phyloP scores from a whole-genome alignment of 2,888 invertebrate species.

The Steromphala cineraria region DNA sequence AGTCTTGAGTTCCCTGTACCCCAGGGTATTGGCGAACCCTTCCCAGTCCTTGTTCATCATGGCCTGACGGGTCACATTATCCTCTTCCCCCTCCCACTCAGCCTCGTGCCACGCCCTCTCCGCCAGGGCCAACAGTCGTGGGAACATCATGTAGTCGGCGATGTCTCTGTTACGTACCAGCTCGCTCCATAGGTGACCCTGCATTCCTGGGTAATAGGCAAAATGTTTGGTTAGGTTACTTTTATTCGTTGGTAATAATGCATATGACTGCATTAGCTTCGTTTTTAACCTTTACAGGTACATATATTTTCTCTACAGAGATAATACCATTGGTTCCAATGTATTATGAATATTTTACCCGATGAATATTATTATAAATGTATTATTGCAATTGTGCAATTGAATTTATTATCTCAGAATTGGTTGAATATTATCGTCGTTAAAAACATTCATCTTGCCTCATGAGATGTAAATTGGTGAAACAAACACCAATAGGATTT shows the following conservation, averaged over 20 bases:
- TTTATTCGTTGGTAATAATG: too few species aligned
- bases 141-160: constrained; percentile 63
- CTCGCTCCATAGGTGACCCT: constrained; percentile 70
- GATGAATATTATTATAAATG: too few species aligned
- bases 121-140: constrained; percentile 63
- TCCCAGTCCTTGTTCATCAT: constrained; percentile 49
- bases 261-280: too few species aligned
- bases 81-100: constrained; percentile 57
- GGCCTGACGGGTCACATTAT: constrained; percentile 30
- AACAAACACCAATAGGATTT: neutral
- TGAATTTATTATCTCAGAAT: neutral
- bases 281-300: too few species aligned
- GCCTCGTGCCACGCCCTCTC: constrained; percentile 71
- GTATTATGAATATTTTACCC: too few species aligned
- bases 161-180: constrained; percentile 50
- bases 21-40: constrained; percentile 57
- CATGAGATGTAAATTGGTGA: too few species aligned
- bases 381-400: too few species aligned
- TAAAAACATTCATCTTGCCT: too few species aligned
- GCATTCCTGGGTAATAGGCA: constrained; percentile 56
- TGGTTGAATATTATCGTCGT: too few species aligned
- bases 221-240: too few species aligned
- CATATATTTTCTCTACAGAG: too few species aligned
- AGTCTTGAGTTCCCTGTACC: constrained; percentile 54
- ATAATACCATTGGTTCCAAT: too few species aligned